Percentiles rank a stretch among this genome's conserved stretches.
These are phyloP conservation scores for Torymus tubicola DNA, from an alignment of 2,888 invertebrate species.

Conservation along the genomic window DNA sequence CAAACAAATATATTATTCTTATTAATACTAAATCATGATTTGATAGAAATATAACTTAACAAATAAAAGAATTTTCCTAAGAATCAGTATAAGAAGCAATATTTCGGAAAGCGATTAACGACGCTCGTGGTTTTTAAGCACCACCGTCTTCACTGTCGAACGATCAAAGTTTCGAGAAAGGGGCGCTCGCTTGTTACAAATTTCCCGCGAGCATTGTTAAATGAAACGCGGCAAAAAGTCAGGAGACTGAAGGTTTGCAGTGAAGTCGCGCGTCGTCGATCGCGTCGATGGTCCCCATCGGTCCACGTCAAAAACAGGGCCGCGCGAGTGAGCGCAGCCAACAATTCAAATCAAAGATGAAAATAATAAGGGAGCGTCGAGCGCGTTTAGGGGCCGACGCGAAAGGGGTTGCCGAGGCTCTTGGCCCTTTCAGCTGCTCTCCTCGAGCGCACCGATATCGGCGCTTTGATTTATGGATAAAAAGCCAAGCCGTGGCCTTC, in stretches of 20 bases:
- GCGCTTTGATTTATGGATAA: conserved; percentile 64
- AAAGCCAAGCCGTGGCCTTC: conserved; percentile 53
- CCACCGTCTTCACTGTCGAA: conserved; percentile 21
- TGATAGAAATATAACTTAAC: too few relatives aligned
- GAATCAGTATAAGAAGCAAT: neutral
- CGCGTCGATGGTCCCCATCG: conserved; percentile 59
- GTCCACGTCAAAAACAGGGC: conserved; percentile 67
- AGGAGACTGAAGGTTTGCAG: neutral
- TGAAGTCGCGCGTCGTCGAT: conserved; percentile 12
- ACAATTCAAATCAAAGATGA: conserved; percentile 69
- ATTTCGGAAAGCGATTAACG: conserved; percentile 32
- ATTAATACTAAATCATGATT: too few relatives aligned
- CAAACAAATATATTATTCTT: too few relatives aligned
- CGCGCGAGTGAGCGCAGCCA: conserved; percentile 23
- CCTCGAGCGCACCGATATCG: conserved; percentile 44
- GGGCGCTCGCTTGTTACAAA: conserved; percentile 19
- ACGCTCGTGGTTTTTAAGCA: neutral
- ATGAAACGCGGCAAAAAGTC: conserved; percentile 21
- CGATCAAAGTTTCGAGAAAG: conserved; percentile 46
- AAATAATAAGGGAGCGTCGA: conserved; percentile 63
- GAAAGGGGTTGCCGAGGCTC: conserved; percentile 47
- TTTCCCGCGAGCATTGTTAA: conserved; percentile 43
- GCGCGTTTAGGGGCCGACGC: conserved; percentile 31
- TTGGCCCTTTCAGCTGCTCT: conserved; percentile 59
- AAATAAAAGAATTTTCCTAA: conserved; percentile 2